phyloP scores from a whole-genome alignment of 2,797 vertebrate genomes.

The Phataginus tricuspis region DNA sequence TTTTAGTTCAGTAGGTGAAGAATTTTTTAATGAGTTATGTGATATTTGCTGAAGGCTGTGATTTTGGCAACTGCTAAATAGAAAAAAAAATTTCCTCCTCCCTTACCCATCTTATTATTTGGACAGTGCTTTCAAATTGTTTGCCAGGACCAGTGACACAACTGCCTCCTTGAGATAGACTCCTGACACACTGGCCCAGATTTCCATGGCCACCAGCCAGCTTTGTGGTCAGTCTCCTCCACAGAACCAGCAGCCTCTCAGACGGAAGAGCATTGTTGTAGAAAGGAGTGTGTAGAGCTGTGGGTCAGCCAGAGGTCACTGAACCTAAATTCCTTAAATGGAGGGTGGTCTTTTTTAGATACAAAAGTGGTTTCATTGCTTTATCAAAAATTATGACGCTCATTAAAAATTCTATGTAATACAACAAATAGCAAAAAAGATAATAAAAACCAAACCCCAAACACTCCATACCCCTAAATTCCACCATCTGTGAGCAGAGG shows the following conservation, averaged over 20 bases:
- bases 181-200: background rate
- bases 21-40: constrained; percentile 68
- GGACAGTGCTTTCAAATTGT: background rate
- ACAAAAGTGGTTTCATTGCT: background rate
- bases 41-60: constrained; percentile 56
- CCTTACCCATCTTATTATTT: background rate
- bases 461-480: accelerated
- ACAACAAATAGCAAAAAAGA: background rate
- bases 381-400: background rate
- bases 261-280: accelerated
- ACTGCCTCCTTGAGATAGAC: background rate
- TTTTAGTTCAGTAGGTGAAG: constrained; percentile 59
- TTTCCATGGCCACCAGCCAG: background rate
- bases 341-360: background rate
- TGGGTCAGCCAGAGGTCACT: background rate
- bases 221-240: background rate
- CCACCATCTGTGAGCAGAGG: background rate
- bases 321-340: background rate
- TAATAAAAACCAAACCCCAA: background rate
- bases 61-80: constrained; percentile 62
- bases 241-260: background rate
- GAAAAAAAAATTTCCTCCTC: background rate
- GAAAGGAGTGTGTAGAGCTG: accelerated
- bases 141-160: constrained; percentile 19
- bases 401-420: background rate